Conservation (phyloP, 2,113 vertebrate genomes). For the Atherinomorus stipes region DNA sequence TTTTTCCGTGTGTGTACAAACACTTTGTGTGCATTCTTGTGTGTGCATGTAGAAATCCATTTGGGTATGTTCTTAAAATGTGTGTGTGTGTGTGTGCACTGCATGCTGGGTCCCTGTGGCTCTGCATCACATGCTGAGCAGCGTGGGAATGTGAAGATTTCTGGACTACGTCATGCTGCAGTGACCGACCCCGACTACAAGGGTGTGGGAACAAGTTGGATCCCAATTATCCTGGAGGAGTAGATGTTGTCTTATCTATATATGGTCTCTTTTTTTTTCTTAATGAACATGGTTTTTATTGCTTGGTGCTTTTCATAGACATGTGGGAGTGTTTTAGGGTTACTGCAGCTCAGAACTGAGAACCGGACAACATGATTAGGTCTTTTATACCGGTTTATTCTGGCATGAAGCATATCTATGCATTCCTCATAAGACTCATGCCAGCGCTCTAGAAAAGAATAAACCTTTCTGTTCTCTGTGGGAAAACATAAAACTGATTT, state of each 20-base stretch:
- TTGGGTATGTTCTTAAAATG: background rate
- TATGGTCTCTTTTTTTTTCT: slow-evolving; percentile 34
- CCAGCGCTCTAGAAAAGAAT: slow-evolving; percentile 38
- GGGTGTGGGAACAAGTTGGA: slow-evolving; percentile 77
- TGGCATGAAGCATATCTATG: background rate
- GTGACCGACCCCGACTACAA: slow-evolving; percentile 56
- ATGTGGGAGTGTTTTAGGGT: background rate
- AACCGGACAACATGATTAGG: slow-evolving; percentile 15
- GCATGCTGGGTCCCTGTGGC: slow-evolving; percentile 51
- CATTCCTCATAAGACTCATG: slow-evolving; percentile 19
- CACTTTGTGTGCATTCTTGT: background rate
- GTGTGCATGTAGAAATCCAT: slow-evolving; percentile 1
- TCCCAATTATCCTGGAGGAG: slow-evolving; percentile 45
- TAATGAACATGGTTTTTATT: slow-evolving; percentile 19
- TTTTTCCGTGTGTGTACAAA: slow-evolving; percentile 12
- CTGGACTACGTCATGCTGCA: slow-evolving; percentile 68
- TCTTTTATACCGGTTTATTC: slow-evolving; percentile 3
- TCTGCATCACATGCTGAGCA: slow-evolving; percentile 69
- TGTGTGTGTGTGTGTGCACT: slow-evolving; percentile 4
- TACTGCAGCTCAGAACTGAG: slow-evolving; percentile 1
- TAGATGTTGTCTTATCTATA: slow-evolving; percentile 42
- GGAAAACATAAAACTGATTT: slow-evolving; percentile 32
- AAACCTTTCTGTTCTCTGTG: slow-evolving; percentile 17
- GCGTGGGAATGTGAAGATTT: slow-evolving; percentile 80
- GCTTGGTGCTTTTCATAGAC: background rate